Evolutionary conservation across 1,140 invertebrate genomes (phyloP).

Genomic region (Drosophila serrata): DNA sequence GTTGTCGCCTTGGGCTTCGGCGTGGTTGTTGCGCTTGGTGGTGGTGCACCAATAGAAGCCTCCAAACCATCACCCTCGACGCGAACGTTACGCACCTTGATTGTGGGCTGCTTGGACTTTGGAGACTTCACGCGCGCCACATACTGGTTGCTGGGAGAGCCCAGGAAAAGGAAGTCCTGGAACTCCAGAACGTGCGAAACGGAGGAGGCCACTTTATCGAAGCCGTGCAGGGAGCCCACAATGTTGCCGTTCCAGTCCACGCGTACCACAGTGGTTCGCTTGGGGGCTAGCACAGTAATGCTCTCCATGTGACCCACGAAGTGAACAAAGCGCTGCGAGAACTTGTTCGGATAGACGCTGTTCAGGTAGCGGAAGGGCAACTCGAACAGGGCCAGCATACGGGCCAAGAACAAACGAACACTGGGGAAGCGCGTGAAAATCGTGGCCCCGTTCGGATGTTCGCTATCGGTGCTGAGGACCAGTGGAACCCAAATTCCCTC

Average conservation of each 20-base stretch:
- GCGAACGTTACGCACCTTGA: constrained; percentile 79
- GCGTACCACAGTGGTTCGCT: constrained; percentile 86
- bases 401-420: constrained; percentile 87
- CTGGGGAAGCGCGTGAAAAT: constrained; percentile 87
- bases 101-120: constrained; percentile 85
- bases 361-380: constrained; percentile 87
- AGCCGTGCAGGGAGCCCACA: constrained; percentile 87
- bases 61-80: constrained; percentile 76
- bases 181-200: constrained; percentile 88
- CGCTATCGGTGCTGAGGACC: constrained; percentile 86
- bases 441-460: constrained; percentile 86
- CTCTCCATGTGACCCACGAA: constrained; percentile 86
- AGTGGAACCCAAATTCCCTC: constrained; percentile 90
- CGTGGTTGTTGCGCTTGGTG: constrained; percentile 50
- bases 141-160: constrained; percentile 90
- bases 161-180: constrained; percentile 86
- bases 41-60: constrained; percentile 59
- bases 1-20: constrained; percentile 50
- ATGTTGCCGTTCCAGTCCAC: constrained; percentile 89
- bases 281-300: constrained; percentile 69
- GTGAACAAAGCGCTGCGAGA: constrained; percentile 76
- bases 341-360: constrained; percentile 85
- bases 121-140: constrained; percentile 88
- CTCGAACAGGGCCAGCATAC: constrained; percentile 86
- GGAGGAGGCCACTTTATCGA: constrained; percentile 84